These are phyloP conservation scores for Acanthiza pusilla DNA, from an alignment of 2,797 vertebrate species.

Conservation along the genomic window DNA sequence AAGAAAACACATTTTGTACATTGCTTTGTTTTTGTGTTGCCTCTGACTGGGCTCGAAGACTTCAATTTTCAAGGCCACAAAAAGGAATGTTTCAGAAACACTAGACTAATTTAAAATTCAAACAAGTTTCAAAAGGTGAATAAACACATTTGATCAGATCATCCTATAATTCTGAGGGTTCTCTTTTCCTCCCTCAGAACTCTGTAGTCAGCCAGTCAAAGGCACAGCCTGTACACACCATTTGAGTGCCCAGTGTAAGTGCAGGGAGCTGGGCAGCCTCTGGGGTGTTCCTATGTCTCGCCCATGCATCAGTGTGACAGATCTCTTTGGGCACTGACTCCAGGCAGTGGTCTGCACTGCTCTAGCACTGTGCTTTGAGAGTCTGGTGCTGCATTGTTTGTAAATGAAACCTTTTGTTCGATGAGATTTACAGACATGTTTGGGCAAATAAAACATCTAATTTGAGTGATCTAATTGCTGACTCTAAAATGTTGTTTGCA, in stretches of 20 bases:
- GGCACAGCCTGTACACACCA: fast-evolving
- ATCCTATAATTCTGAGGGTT: neutral
- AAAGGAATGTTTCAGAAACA: neutral
- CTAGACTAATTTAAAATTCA: neutral
- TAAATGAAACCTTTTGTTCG: neutral
- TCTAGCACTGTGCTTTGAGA: neutral
- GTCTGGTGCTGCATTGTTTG: neutral
- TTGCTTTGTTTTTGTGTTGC: neutral
- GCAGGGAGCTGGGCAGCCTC: neutral
- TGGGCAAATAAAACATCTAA: conserved; percentile 51
- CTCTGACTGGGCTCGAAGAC: neutral
- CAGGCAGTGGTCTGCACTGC: neutral
- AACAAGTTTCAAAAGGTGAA: neutral
- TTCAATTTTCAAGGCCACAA: neutral
- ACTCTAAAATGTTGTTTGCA: conserved; percentile 53
- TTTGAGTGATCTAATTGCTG: conserved; percentile 43
- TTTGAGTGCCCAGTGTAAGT: neutral
- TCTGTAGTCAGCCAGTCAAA: neutral
- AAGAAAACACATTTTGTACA: neutral
- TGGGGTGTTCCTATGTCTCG: fast-evolving
- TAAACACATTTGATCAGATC: neutral
- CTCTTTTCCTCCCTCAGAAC: neutral
- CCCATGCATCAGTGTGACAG: neutral
- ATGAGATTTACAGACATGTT: neutral
- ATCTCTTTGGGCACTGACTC: neutral